Evolutionary conservation across 2,797 vertebrate genomes (phyloP), one percentile per base, ranked within the genome.

Genomic region (Sebastes diaconus): DNA sequence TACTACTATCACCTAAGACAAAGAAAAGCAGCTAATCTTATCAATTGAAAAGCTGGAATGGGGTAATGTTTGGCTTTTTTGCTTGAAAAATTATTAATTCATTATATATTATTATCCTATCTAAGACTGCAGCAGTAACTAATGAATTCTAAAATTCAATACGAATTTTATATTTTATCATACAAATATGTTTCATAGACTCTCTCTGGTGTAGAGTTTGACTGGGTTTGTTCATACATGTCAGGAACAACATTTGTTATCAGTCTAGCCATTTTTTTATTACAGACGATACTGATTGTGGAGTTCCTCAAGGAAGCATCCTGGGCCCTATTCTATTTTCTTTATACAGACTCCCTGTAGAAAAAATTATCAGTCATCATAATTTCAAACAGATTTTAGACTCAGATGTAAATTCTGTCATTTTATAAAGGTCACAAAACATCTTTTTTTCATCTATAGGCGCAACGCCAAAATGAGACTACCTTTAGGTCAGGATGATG

Each of bases 31-130:
- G 29, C 24, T 25, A 6, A 55, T 1, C 14, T 63, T 24, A 16
- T 8, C 13, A 30, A 52, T 4, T 36, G 46, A 75, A 57, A 66
- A 16, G 4, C 24, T 66, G 29, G 1, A 20, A 5, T 11, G 8
- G 25, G 3, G 22, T 16, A 24, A 2, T 24, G 6, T 39, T 14
- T 63, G 30, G 0, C 0, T 18, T 46, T 46, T 46, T 46, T 46
- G 42, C 16, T 46, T 46, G 42, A 46, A 18, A 46, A 46, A 46
- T 46, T 0, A 46, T 46, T 8, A 46, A 46, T 46, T 46, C 16
- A 46, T 46, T 46, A 0, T 18, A 46, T 46, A 0, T 46, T 46
- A 46, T 46, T 46, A 46, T 0, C 0, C 42, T 10, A 10, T 60
- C 2, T 0, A 5, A 29, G 18, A 30, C 8, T 60, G 27, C 58